phyloP scores from a whole-genome alignment of 1,140 invertebrate genomes.

The Dinothrombium tinctorium region DNA sequence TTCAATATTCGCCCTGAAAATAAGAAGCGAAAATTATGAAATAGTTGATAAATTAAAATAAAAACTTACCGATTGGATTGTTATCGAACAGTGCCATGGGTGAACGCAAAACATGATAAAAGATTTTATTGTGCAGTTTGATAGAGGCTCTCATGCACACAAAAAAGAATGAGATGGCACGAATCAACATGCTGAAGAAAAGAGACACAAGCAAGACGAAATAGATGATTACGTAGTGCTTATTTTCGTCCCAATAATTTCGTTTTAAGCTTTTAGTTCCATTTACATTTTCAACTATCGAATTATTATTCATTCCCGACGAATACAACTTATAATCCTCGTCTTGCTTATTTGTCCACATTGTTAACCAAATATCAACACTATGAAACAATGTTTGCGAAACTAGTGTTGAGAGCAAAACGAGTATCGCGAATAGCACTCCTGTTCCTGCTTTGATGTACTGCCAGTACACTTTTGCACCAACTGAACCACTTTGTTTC shows the following conservation, averaged over 20 bases:
- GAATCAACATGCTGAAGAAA: constrained; percentile 21
- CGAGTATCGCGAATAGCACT: not conserved
- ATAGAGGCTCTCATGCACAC: constrained; percentile 54
- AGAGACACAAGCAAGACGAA: constrained; percentile 34
- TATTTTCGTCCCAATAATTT: constrained; percentile 20
- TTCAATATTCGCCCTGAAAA: constrained; percentile 16
- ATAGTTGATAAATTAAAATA: not conserved
- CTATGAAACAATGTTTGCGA: constrained; percentile 16
- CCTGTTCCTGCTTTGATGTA: constrained; percentile 6
- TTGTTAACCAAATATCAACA: constrained; percentile 14
- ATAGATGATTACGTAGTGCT: constrained; percentile 31
- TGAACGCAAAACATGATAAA: constrained; percentile 45
- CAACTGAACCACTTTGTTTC: constrained; percentile 11
- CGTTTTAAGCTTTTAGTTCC: constrained; percentile 18
- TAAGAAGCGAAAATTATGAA: constrained; percentile 44
- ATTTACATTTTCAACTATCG: not conserved
- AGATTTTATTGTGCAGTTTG: constrained; percentile 58
- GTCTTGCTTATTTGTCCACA: constrained; percentile 8
- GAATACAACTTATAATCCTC: not conserved
- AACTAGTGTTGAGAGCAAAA: constrained; percentile 12
- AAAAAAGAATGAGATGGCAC: constrained; percentile 44
- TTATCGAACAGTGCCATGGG: constrained; percentile 72
- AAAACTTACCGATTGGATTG: constrained; percentile 36
- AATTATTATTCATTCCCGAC: not conserved
- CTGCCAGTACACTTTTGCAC: constrained; percentile 5